Conservation (phyloP, 2,797 vertebrate genomes). For the Artibeus jamaicensis region DNA sequence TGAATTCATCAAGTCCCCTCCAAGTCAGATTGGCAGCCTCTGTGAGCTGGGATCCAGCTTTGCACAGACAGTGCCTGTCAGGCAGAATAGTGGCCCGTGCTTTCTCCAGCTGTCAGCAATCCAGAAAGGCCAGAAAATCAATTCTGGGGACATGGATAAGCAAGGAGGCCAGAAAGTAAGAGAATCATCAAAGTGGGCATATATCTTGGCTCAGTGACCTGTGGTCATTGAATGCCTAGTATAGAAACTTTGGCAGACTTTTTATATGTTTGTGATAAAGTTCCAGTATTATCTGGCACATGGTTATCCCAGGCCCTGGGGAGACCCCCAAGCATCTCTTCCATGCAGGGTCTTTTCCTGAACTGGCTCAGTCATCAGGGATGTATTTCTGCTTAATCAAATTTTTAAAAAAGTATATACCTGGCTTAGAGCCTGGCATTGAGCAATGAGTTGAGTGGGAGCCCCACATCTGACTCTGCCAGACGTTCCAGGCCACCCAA, state of each 20-base stretch:
- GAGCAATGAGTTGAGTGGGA: slow-evolving; percentile 39
- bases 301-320: not conserved
- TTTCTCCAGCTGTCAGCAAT: slow-evolving; percentile 29
- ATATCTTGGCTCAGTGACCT: not conserved
- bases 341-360: not conserved
- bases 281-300: not conserved
- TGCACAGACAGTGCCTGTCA: slow-evolving; percentile 24
- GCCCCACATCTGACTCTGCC: not conserved
- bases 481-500: not conserved
- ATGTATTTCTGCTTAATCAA: slow-evolving; percentile 20
- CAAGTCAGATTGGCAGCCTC: slow-evolving; percentile 58
- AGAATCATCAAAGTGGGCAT: slow-evolving; percentile 4
- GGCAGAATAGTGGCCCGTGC: not conserved
- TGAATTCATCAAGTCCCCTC: slow-evolving; percentile 39
- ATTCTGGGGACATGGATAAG: not conserved
- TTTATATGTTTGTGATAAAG: not conserved
- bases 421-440: slow-evolving; percentile 35
- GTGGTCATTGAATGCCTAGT: not conserved
- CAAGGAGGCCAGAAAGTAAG: not conserved
- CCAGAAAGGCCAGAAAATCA: slow-evolving; percentile 37
- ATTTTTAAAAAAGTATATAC: not conserved
- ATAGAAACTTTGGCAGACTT: not conserved
- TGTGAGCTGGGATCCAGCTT: slow-evolving; percentile 13
- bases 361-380: not conserved
- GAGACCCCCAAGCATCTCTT: not conserved